phyloP scores from a whole-genome alignment of 2,797 vertebrate genomes.

The Crocodylus rhombifer region DNA sequence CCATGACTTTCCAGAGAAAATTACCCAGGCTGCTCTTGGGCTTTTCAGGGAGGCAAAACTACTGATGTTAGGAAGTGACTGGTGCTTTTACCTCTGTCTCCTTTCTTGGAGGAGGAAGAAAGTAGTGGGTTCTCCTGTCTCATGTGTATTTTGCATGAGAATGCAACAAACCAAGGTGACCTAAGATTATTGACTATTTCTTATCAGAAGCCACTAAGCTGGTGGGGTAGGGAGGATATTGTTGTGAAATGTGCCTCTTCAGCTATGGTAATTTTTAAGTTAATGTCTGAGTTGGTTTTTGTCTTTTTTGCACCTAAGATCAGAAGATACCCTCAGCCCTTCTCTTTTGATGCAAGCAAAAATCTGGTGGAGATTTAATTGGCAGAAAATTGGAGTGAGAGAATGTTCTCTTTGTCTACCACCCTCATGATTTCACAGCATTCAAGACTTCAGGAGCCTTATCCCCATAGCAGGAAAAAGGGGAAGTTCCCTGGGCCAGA shows the following conservation, averaged over 20 bases:
- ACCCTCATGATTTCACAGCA: not conserved
- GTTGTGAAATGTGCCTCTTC: conserved; percentile 46
- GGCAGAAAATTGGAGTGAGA: conserved; percentile 61
- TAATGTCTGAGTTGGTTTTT: conserved; percentile 64
- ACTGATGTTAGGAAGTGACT: not conserved
- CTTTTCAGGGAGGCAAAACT: not conserved
- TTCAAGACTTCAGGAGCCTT: not conserved
- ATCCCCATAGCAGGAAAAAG: not conserved
- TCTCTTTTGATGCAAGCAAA: conserved; percentile 43
- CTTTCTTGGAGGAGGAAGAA: not conserved
- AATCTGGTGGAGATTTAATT: conserved; percentile 64
- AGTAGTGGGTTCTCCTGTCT: not conserved
- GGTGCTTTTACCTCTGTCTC: not conserved
- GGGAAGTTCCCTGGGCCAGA: not conserved
- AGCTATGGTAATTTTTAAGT: conserved; percentile 64
- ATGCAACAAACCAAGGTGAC: not conserved
- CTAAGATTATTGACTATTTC: conserved; percentile 26
- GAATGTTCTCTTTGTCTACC: not conserved
- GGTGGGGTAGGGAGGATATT: not conserved
- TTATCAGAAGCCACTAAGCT: not conserved
- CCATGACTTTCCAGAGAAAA: not conserved
- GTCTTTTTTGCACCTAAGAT: conserved; percentile 48
- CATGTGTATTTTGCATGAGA: not conserved
- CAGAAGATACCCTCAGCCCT: conserved; percentile 56
- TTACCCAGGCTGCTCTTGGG: not conserved